Evolutionary conservation across 1,140 invertebrate genomes (phyloP).

Genomic region (Saccostrea glomerata): DNA sequence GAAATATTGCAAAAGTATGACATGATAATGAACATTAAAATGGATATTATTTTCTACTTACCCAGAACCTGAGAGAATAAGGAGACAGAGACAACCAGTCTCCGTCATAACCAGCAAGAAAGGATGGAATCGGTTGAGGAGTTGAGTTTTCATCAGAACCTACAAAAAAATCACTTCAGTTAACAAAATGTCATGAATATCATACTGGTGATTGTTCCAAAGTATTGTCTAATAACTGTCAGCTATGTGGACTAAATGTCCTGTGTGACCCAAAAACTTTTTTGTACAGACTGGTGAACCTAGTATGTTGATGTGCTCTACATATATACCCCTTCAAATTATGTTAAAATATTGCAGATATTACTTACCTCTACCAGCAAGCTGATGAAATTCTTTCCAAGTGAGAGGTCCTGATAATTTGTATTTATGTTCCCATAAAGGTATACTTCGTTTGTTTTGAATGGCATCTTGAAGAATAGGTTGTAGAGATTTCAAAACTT

Average conservation of each 20-base stretch:
- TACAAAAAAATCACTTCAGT: constrained; percentile 43
- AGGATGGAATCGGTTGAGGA: constrained; percentile 94
- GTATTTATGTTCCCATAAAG: constrained; percentile 79
- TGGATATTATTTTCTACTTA: constrained; percentile 56
- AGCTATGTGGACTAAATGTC: no score
- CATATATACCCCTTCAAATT: no score
- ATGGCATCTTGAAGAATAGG: constrained; percentile 96
- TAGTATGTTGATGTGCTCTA: no score
- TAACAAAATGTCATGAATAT: no score
- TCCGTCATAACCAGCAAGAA: constrained; percentile 95
- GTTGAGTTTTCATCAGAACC: constrained; percentile 95
- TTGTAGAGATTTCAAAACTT: constrained; percentile 93
- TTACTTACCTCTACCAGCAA: constrained; percentile 90
- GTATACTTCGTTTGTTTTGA: constrained; percentile 92
- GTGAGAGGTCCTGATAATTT: constrained; percentile 89
- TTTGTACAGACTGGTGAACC: no score
- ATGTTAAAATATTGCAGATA: not conserved
- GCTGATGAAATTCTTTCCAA: constrained; percentile 97
- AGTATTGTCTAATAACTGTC: no score
- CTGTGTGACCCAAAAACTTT: no score
- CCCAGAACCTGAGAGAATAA: constrained; percentile 94
- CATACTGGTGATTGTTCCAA: no score
- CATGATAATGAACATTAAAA: no score
- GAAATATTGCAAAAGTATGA: no score
- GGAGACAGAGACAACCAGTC: constrained; percentile 97